Percentiles rank a stretch among this genome's conserved stretches.
Conservation (phyloP, 2,888 invertebrate genomes). For the Heliconius charithonia region DNA sequence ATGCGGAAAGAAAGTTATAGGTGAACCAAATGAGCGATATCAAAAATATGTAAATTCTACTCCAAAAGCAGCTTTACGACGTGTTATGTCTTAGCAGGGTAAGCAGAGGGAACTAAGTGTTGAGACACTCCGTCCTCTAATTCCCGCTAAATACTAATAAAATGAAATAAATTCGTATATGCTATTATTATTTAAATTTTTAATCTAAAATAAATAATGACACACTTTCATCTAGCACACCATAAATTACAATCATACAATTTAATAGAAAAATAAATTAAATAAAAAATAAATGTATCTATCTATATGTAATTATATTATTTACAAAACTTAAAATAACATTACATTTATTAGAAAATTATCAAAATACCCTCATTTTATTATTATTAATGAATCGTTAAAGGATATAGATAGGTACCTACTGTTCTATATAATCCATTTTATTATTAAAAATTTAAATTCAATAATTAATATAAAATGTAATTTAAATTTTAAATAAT, state of each 20-base stretch:
- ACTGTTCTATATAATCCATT: neutral
- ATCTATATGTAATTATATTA: slow-evolving; percentile 39
- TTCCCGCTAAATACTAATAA: neutral
- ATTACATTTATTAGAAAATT: neutral
- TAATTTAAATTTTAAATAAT: slow-evolving; percentile 11
- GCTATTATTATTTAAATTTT: neutral
- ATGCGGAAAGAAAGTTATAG: no score
- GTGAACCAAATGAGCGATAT: no score
- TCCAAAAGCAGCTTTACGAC: no score
- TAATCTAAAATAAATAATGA: slow-evolving; percentile 31
- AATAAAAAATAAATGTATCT: neutral
- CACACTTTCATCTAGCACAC: slow-evolving; percentile 48
- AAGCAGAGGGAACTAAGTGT: no score
- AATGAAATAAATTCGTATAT: neutral
- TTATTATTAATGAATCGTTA: neutral
- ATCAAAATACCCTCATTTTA: slow-evolving; percentile 1
- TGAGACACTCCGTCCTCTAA: no score
- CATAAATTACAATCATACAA: slow-evolving; percentile 68
- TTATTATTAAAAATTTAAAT: slow-evolving; percentile 10
- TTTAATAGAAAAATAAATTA: neutral
- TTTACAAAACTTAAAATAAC: slow-evolving; percentile 8
- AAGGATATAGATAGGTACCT: neutral
- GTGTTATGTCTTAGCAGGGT: no score
- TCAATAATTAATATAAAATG: neutral
- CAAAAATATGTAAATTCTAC: no score